Conservation (phyloP, 2,113 vertebrate species). For the Recurvirostra avosetta region DNA sequence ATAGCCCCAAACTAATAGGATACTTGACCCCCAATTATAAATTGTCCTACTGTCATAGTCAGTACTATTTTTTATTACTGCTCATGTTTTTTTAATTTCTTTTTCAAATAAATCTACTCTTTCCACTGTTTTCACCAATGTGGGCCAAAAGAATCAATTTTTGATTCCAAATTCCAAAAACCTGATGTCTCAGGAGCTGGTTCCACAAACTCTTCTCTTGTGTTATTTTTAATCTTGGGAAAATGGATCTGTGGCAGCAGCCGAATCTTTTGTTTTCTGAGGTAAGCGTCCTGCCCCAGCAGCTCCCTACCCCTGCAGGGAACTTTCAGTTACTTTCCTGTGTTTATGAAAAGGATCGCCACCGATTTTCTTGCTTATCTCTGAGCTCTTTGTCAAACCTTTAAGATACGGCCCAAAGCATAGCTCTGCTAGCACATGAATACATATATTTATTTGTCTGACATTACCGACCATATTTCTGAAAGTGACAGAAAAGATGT, state of each 20-base stretch:
- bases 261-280: constrained; percentile 2
- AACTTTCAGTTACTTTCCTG: background rate
- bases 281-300: background rate
- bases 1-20: constrained; percentile 55
- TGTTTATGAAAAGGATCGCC: background rate
- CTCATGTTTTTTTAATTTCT: constrained; percentile 59
- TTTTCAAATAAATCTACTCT: constrained; percentile 53
- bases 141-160: constrained; percentile 43
- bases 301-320: background rate
- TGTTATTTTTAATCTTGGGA: constrained; percentile 46
- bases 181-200: constrained; percentile 23
- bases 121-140: constrained; percentile 49
- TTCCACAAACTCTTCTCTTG: constrained; percentile 28
- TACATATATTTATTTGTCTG: background rate
- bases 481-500: background rate
- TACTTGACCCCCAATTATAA: constrained; percentile 67
- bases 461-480: background rate
- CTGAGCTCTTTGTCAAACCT: background rate
- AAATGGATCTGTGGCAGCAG: background rate
- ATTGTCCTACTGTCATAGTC: constrained; percentile 59
- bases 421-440: background rate
- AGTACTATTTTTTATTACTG: constrained; percentile 39
- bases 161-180: constrained; percentile 50
- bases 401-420: background rate
- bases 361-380: background rate